Evolutionary conservation across 1,140 invertebrate species (phyloP).

Genomic region (Atopsyche davidsoni): DNA sequence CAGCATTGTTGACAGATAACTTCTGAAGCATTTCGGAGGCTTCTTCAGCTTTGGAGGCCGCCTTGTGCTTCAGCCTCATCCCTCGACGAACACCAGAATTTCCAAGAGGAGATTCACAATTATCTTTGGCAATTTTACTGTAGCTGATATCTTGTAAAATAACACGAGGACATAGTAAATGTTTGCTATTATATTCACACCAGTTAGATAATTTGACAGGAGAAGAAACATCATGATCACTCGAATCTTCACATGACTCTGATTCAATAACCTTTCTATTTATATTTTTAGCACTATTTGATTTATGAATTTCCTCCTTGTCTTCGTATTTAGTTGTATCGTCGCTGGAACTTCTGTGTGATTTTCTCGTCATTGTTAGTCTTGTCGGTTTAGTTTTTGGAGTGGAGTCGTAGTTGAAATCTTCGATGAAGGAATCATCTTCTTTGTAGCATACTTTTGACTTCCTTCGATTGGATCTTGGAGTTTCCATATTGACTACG

Average conservation of each 20-base stretch:
- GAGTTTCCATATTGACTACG: conserved; percentile 15
- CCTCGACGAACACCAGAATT: conserved; percentile 11
- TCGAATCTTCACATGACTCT: not conserved
- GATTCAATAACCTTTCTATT: too few relatives aligned
- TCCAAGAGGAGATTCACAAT: conserved; percentile 4
- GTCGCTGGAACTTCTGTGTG: not conserved
- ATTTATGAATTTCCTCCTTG: too few relatives aligned
- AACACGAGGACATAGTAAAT: conserved; percentile 11
- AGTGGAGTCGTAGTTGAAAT: conserved; percentile 10
- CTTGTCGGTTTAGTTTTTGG: conserved; percentile 8
- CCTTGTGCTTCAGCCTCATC: conserved; percentile 17
- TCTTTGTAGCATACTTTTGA: conserved; percentile 26
- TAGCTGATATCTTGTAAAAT: conserved; percentile 1
- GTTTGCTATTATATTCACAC: not conserved
- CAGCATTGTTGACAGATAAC: conserved; percentile 1
- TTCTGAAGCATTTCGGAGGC: conserved; percentile 10
- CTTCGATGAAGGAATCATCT: conserved; percentile 24
- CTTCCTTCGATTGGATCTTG: conserved; percentile 7
- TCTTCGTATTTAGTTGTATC: not conserved
- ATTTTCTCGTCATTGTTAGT: conserved; percentile 1
- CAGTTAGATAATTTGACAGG: not conserved
- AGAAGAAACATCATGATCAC: not conserved
- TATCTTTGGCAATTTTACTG: not conserved
- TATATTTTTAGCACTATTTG: too few relatives aligned
- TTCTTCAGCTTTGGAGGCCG: conserved; percentile 18